Evolutionary conservation across 2,113 vertebrate genomes (phyloP).

Genomic region (Ellobius talpinus): DNA sequence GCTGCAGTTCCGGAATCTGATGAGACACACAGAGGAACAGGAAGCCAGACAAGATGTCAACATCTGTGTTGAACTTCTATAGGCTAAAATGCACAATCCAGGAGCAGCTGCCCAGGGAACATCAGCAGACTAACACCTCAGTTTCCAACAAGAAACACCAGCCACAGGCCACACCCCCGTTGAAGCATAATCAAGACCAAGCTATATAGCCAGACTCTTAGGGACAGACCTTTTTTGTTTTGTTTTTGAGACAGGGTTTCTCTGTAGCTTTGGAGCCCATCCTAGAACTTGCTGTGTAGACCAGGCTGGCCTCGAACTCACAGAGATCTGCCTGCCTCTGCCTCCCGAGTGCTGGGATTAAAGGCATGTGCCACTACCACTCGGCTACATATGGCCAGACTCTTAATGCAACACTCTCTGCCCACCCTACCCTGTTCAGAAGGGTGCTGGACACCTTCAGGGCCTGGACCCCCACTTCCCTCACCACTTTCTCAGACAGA

Average conservation of each 20-base stretch:
- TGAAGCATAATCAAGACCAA: not conserved
- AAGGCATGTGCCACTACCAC: too few relatives aligned
- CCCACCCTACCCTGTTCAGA: not conserved
- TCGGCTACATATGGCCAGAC: too few relatives aligned
- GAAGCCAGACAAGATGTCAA: not conserved
- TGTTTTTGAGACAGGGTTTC: too few relatives aligned
- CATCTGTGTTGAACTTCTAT: not conserved
- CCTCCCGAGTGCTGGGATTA: too few relatives aligned
- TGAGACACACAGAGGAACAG: not conserved
- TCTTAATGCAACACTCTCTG: not conserved
- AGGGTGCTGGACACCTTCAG: not conserved
- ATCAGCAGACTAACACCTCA: not conserved
- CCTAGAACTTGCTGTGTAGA: too few relatives aligned
- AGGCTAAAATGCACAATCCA: not conserved
- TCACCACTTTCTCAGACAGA: constrained; percentile 26
- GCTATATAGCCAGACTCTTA: not conserved
- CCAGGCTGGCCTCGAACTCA: too few relatives aligned
- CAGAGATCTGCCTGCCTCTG: too few relatives aligned
- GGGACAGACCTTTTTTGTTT: too few relatives aligned
- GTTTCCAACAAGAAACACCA: not conserved
- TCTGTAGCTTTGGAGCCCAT: too few relatives aligned
- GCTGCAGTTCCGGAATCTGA: not conserved
- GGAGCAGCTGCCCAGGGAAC: too few relatives aligned
- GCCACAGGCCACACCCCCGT: too few relatives aligned
- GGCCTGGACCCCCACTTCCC: not conserved